Base-by-base conservation (phyloP, 1,140 invertebrate species). In the Drosophila mojavensis region DNA sequence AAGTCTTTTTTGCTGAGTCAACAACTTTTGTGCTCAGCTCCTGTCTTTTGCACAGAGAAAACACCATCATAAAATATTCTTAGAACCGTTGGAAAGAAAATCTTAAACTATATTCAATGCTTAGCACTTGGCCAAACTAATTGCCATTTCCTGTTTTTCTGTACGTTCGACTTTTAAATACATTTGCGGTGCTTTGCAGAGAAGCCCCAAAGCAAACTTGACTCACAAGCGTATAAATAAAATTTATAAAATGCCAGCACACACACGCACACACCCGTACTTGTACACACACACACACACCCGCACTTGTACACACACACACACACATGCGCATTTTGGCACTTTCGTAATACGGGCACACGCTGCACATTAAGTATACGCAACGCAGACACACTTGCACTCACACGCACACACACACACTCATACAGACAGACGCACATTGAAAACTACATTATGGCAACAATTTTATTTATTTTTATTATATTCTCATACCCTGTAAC, bases 401-500 rank as follows among this genome's bases (percentile, higher is more conserved):
- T 41, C 17, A 36, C 26, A 33, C 45, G 15, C 17, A 26, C 39
- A 51, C 54, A 50, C 13, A 48, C 15, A 58, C 15, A 43, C 30
- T 20, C 28, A 39, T 17, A 45, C 33, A 20, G 20, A 20, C 20
- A 20, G 20, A 61, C 36, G n/a, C 24, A 13, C 66, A 59, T 48
- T 30, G 15, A 43, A 36, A 41, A 71, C 70, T 67, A 63, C 71
- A 75, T 69, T 63, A 70, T 47, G 66, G 66, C 28, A 13, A 60
- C 59, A 70, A 56, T 75, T 64, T 70, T 69, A 74, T 74, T 69
- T 74, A 73, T 74, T 68, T 73, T 61, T 73, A 50, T 68, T 68
- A 50, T 73, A 73, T 73, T 33, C 41, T 1, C 4, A 69, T 74
- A 62, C 64, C 56, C 70, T 61, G 26, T 33, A 55, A 48, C 2